phyloP scores from a whole-genome alignment of 2,888 invertebrate genomes.

The Julus scandinavius region DNA sequence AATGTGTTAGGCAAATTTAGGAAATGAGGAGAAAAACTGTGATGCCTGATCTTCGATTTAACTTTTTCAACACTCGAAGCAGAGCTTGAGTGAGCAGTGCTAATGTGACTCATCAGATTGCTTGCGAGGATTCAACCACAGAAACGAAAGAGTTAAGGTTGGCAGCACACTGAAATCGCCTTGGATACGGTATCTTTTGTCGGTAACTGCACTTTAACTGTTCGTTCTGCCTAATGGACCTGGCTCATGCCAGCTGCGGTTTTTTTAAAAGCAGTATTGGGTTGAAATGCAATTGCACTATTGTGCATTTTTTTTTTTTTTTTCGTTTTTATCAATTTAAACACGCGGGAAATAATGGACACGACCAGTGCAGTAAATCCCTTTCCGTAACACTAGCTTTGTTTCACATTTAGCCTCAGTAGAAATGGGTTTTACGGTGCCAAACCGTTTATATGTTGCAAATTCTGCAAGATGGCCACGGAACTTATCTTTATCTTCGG shows the following conservation, averaged over 20 bases:
- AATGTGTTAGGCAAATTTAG: background rate
- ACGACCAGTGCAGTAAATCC: background rate
- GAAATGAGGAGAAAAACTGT: background rate
- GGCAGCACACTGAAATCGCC: constrained; percentile 21
- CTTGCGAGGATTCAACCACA: background rate
- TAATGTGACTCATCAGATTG: constrained; percentile 2
- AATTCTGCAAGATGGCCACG: too few relatives aligned
- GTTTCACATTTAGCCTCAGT: background rate
- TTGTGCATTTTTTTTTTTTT: background rate
- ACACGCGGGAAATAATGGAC: background rate
- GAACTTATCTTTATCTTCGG: too few relatives aligned
- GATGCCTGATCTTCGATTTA: background rate
- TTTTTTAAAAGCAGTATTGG: background rate
- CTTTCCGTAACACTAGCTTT: background rate
- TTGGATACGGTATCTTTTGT: constrained; percentile 34
- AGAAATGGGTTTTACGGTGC: background rate
- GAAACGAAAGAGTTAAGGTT: constrained; percentile 13
- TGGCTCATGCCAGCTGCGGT: constrained; percentile 22
- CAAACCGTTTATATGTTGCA: background rate
- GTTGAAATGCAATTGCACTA: background rate
- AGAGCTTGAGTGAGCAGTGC: background rate
- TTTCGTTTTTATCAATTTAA: background rate
- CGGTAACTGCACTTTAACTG: constrained; percentile 19
- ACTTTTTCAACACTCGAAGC: background rate
- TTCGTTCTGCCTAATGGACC: background rate